Base-by-base conservation (phyloP, 2,888 invertebrate genomes). In the Mesochorus sp. region DNA sequence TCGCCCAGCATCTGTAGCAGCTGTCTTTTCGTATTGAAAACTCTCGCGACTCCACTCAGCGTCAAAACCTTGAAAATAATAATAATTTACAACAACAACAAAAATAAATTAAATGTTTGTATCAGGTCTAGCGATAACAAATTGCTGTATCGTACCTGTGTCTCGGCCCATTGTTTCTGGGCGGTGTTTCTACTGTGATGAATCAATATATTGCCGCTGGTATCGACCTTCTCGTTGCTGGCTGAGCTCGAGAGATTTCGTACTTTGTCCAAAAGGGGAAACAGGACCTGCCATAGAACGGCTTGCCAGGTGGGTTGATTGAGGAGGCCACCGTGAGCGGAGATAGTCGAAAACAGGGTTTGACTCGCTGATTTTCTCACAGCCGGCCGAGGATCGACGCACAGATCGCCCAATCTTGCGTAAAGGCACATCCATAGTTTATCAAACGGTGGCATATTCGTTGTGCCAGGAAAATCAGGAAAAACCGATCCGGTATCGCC, bases 81-180 rank as follows among this genome's bases (percentile, higher is more conserved):
- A 21, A 14, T 21, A 19, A 14, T 12, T 4, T n/a, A 8, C 47
- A 71, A 59, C 47, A 71, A 59, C 28, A 28, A 12, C n/a, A 28
- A 4, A 57, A 6, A 17, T 12, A 12, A 26, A 34, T 44, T 31
- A 34, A 57, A 62, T 8, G 26, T 24, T 31, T 24, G 10, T 61
- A 57, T 47, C 31, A 31, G 44, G 17, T 6, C 26, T 24, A 3
- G 10, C 21, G 37, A 62, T 19, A 44, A 53, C 4, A 44, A 21
- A 37, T 62, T 14, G 1, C 24, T 8, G 42, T 31, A 10, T 64
- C 39, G 17, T 83, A 95, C 96, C 93, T 98, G 97, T 0, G 99
- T 99, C 92, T 99, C 99, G 0, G 99, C 98, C 99, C 99, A 99
- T 88, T 99, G 99, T 87, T 99, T 99, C 91, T 98, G 98, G 55